Evolutionary conservation across 2,888 invertebrate genomes (phyloP), one percentile per base, ranked within the genome.

Genomic region (Iselma pallidipennis): DNA sequence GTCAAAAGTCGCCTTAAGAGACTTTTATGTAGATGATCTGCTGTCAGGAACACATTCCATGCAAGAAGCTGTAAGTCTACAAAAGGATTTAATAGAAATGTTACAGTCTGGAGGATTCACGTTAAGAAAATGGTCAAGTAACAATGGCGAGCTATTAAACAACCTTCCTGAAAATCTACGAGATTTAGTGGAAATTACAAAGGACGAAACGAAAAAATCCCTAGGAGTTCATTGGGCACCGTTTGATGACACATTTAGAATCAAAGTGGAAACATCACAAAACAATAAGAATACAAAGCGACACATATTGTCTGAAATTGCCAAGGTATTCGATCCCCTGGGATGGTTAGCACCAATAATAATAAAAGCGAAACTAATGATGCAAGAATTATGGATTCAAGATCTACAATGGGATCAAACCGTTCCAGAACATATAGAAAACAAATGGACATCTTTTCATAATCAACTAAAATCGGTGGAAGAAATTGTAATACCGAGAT

Each of bases 1-100:
- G 0, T 19, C 49, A n/a, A 3, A 31, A 6, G 29, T 61, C 2
- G 57, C 61, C 2, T 6, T 23, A 2, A 57, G 51, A 37, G 54
- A 61, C 33, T 57, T 64, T 45, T 64, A 61, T 33, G 54, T 64
- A 9, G 64, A 61, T 23, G 61, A 64, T 54, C 16, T 64, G n/a
- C 12, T 64, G 12, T 51, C 61, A 10, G 61, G 64, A 4, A 37
- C 58, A 1, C 21, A 61, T 42, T 25, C 55, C 2, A 12, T 55
- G 9, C 14, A 42, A 21, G n/a, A 56, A 23, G 52, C 53, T 1
- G 9, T 25, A 29, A 26, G 52, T 16, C 28, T 63, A 33, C 23
- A 28, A n/a, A 12, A 26, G 12, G 31, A 45, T 19, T 42, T 63
- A 10, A 62, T 59, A 14, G 9, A 33, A 5, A 42, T 61, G 19